These are phyloP conservation scores for Harpagoxenus sublaevis DNA, from an alignment of 2,888 invertebrate species.

Conservation along the genomic window DNA sequence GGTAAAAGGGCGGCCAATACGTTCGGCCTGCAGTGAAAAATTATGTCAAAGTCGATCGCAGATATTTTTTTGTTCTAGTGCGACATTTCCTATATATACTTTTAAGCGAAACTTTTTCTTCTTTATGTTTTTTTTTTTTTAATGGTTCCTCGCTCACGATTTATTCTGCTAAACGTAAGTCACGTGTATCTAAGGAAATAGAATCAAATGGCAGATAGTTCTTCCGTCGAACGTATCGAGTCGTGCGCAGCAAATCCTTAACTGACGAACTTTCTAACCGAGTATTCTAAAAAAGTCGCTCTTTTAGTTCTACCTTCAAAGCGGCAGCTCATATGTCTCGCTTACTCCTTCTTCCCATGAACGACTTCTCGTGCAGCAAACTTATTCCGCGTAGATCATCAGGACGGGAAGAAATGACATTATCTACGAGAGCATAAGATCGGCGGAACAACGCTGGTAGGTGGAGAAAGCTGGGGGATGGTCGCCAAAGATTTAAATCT, in stretches of 20 bases:
- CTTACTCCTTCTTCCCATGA: conserved; percentile 32
- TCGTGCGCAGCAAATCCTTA: conserved; percentile 33
- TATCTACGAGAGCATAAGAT: conserved; percentile 59
- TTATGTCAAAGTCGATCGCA: conserved; percentile 18
- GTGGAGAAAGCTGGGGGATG: conserved; percentile 22
- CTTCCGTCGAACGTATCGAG: conserved; percentile 14
- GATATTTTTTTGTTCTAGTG: neutral
- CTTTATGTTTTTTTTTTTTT: neutral
- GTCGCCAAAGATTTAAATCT: conserved; percentile 69
- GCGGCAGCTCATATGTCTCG: conserved; percentile 43
- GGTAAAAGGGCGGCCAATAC: neutral
- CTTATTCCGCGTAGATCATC: conserved; percentile 64
- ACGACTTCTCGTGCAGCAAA: conserved; percentile 58
- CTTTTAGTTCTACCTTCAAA: conserved; percentile 38
- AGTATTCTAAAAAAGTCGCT: conserved; percentile 47
- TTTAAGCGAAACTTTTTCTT: neutral
- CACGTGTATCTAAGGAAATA: conserved; percentile 8
- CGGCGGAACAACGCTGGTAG: conserved; percentile 36
- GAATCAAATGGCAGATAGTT: conserved; percentile 27
- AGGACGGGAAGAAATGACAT: conserved; percentile 63
- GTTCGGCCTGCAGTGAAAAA: conserved; percentile 2
- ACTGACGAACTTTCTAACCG: conserved; percentile 42
- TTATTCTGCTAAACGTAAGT: neutral
- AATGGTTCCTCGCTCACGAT: neutral
- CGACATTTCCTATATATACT: neutral